A percentile compares a stretch with the other conserved stretches of the same genome.
Conservation (phyloP, 2,113 vertebrate genomes). For the Myocastor coypus region DNA sequence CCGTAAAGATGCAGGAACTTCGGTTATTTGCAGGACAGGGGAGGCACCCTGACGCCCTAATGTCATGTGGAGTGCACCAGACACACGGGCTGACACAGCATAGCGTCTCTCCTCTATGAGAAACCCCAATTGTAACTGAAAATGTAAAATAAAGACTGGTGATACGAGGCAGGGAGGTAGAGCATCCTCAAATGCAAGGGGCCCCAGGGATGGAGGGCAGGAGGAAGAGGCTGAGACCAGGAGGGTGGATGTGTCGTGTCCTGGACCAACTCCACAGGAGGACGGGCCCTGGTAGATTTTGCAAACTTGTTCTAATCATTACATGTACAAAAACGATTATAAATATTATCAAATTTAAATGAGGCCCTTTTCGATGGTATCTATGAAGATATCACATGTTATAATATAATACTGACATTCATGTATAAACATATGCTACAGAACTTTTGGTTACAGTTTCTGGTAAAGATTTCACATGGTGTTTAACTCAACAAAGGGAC, state of each 20-base stretch:
- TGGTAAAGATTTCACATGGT: neutral
- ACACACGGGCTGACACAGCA: neutral
- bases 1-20: neutral
- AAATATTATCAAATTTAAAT: neutral
- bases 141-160: neutral
- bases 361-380: neutral
- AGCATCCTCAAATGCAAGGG: neutral
- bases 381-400: neutral
- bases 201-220: neutral
- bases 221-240: neutral
- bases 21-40: neutral
- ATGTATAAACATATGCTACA: neutral
- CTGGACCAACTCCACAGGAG: neutral
- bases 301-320: neutral
- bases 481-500: slow-evolving; percentile 30
- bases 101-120: neutral
- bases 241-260: accelerated
- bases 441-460: neutral
- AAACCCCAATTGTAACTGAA: neutral
- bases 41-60: neutral
- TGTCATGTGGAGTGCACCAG: neutral
- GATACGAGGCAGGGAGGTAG: neutral
- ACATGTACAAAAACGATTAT: neutral
- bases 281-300: neutral
- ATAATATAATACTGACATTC: neutral